Conservation (phyloP, 1,140 invertebrate species). For the Sitodiplosis mosellana region DNA sequence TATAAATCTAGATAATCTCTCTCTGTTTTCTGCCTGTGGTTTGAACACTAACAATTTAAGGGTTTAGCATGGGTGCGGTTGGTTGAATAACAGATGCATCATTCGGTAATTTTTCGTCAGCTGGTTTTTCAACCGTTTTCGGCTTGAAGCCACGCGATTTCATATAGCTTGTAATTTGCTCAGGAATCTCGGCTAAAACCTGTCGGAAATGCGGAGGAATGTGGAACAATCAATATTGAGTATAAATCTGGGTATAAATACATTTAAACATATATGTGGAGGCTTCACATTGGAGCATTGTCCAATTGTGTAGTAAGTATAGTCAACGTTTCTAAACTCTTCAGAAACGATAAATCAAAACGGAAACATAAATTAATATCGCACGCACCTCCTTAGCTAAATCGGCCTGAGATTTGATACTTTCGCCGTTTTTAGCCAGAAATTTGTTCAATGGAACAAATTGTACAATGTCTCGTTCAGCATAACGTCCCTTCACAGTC, state of each 20-base stretch:
- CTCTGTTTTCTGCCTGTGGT: too few relatives aligned
- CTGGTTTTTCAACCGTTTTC: background rate
- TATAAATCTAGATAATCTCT: too few relatives aligned
- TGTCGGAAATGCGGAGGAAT: too few relatives aligned
- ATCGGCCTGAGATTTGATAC: background rate
- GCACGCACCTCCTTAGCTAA: background rate
- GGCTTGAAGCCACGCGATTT: background rate
- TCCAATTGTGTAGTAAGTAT: too few relatives aligned
- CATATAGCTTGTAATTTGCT: background rate
- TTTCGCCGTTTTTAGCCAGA: background rate
- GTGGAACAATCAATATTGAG: too few relatives aligned
- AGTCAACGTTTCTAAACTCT: too few relatives aligned
- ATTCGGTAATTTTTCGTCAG: background rate
- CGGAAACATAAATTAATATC: too few relatives aligned
- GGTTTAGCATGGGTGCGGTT: background rate
- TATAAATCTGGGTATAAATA: too few relatives aligned
- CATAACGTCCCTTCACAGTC: background rate
- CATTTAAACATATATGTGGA: too few relatives aligned
- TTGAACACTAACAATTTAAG: too few relatives aligned
- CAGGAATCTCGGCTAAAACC: background rate
- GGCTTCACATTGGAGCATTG: too few relatives aligned
- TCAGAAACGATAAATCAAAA: too few relatives aligned
- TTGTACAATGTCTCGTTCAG: background rate
- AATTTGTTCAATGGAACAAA: background rate
- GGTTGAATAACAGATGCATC: background rate